A percentile compares a stretch with the other conserved stretches of the same genome.
Evolutionary conservation across 1,140 invertebrate genomes (phyloP).

Genomic region (Heliconius hermathena): DNA sequence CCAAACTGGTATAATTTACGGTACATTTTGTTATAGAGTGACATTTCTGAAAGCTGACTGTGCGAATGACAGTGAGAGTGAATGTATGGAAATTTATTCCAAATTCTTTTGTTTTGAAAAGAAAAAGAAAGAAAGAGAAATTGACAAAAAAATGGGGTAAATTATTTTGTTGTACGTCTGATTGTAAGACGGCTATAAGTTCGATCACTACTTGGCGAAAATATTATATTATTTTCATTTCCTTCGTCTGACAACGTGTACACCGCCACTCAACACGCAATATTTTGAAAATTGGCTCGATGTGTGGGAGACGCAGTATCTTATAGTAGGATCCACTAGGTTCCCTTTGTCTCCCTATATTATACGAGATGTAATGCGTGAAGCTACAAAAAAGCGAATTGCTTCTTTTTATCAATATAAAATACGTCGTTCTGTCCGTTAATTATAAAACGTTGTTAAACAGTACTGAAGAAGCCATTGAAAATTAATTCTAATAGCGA

Average conservation of each 20-base stretch:
- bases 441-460: neutral
- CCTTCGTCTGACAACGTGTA: too few relatives aligned
- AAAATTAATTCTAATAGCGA: neutral
- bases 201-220: too few relatives aligned
- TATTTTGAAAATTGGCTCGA: too few relatives aligned
- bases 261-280: too few relatives aligned
- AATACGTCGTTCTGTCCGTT: neutral
- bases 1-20: constrained; percentile 34
- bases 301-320: too few relatives aligned
- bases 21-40: constrained; percentile 26
- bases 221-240: too few relatives aligned
- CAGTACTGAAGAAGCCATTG: constrained; percentile 3
- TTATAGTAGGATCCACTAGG: too few relatives aligned
- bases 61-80: constrained; percentile 6
- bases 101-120: constrained; percentile 1
- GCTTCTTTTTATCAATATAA: neutral
- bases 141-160: too few relatives aligned
- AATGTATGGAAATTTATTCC: neutral
- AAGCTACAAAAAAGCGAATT: neutral
- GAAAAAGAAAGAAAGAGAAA: neutral
- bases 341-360: neutral
- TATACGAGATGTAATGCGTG: neutral
- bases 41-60: constrained; percentile 17
- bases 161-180: too few relatives aligned
- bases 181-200: too few relatives aligned